Percentiles rank a stretch among this genome's conserved stretches.
Conservation (phyloP, 2,113 vertebrate genomes). For the Edolisoma coerulescens region DNA sequence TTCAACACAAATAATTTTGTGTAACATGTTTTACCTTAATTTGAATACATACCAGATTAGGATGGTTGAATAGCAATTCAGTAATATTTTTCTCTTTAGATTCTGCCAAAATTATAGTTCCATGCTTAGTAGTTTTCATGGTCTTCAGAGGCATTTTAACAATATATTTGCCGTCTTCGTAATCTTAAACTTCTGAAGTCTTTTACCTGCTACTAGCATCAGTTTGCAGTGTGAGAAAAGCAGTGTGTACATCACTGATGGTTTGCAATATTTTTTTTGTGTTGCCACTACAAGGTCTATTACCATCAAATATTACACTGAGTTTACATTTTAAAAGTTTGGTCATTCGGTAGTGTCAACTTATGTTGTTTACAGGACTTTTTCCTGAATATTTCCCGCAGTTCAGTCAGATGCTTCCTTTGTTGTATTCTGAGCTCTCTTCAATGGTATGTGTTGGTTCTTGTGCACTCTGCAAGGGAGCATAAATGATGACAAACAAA, state of each 20-base stretch:
- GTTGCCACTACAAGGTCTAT: not conserved
- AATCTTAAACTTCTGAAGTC: not conserved
- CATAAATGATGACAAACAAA: not conserved
- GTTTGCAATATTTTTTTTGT: not conserved
- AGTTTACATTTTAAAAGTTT: not conserved
- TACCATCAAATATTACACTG: not conserved
- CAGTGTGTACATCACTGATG: not conserved
- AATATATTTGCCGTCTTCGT: not conserved
- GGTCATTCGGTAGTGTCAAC: not conserved
- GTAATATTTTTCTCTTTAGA: not conserved
- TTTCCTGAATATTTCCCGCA: not conserved
- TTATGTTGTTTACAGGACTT: not conserved
- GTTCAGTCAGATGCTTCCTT: not conserved
- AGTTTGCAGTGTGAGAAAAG: not conserved
- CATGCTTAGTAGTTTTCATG: not conserved
- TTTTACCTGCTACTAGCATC: not conserved
- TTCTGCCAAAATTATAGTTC: not conserved
- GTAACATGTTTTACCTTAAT: not conserved
- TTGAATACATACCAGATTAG: not conserved
- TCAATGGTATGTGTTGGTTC: not conserved
- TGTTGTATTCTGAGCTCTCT: constrained; percentile 9
- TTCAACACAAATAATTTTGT: not conserved
- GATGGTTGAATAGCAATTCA: not conserved
- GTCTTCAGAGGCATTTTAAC: not conserved
- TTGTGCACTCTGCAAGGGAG: constrained; percentile 9